Evolutionary conservation across 1,140 invertebrate species (phyloP).

Genomic region (Triops cancriformis): DNA sequence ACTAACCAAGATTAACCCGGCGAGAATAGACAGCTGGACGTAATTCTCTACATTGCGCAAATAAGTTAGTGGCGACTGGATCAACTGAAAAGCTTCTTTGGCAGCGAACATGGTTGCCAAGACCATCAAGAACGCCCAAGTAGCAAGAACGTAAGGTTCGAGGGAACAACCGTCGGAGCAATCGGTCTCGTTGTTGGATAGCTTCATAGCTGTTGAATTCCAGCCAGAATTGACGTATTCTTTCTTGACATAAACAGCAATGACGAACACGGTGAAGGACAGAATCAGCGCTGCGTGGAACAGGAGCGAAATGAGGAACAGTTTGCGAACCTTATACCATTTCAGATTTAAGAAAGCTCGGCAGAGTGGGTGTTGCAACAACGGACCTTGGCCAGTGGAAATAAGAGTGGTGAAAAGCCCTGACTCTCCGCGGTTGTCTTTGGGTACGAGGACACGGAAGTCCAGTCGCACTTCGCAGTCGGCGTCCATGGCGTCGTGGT

Average conservation of each 20-base stretch:
- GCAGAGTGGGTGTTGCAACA: conserved; percentile 69
- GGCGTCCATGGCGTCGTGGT: conserved; percentile 69
- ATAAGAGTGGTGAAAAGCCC: conserved; percentile 72
- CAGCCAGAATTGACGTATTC: conserved; percentile 10
- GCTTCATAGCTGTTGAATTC: neutral
- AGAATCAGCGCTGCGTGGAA: conserved; percentile 71
- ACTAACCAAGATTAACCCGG: conserved; percentile 68
- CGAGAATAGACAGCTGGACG: conserved; percentile 73
- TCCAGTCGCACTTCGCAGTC: conserved; percentile 72
- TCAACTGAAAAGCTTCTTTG: conserved; percentile 62
- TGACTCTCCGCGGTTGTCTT: conserved; percentile 64
- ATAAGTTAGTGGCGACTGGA: conserved; percentile 62
- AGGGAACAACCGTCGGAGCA: neutral
- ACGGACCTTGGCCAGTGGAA: conserved; percentile 71
- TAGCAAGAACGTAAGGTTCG: neutral
- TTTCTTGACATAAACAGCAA: conserved; percentile 41
- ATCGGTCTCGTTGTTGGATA: neutral
- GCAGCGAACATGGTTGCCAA: conserved; percentile 32
- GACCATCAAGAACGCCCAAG: conserved; percentile 31
- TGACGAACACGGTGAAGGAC: conserved; percentile 63
- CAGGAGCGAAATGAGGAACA: conserved; percentile 66
- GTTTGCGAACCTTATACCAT: conserved; percentile 81
- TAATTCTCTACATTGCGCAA: conserved; percentile 71
- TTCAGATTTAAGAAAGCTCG: conserved; percentile 74
- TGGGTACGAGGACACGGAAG: conserved; percentile 63